Evolutionary conservation across 2,797 vertebrate genomes (phyloP).

Genomic region (Simalia tracyae): DNA sequence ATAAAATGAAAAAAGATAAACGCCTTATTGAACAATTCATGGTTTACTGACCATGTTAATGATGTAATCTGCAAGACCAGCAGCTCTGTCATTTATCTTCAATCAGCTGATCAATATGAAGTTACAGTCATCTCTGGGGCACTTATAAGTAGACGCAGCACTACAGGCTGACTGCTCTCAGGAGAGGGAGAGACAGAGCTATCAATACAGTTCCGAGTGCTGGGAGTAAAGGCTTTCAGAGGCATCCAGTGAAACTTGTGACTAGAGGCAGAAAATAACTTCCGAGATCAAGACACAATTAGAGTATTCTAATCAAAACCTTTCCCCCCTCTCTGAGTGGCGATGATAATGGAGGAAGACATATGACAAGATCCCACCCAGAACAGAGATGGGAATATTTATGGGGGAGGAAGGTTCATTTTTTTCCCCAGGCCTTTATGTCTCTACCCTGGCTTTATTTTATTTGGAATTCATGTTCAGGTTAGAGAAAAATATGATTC

Average conservation of each 20-base stretch:
- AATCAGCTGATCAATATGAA: slow-evolving; percentile 79
- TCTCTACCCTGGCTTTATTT: not conserved
- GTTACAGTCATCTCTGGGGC: slow-evolving; percentile 76
- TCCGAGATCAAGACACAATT: slow-evolving; percentile 52
- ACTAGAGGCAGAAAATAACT: slow-evolving; percentile 56
- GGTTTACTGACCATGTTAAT: slow-evolving; percentile 82
- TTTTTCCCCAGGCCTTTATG: not conserved
- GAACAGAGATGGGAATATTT: slow-evolving; percentile 5
- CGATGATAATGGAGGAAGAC: not conserved
- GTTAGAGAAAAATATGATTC: not conserved
- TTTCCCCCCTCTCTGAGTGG: not conserved
- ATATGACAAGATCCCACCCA: not conserved
- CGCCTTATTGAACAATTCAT: slow-evolving; percentile 80
- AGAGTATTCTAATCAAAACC: slow-evolving; percentile 18
- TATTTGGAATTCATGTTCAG: slow-evolving; percentile 1
- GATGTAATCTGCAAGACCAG: slow-evolving; percentile 81
- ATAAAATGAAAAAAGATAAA: slow-evolving; percentile 82
- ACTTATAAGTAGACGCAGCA: slow-evolving; percentile 63
- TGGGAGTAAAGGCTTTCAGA: slow-evolving; percentile 52
- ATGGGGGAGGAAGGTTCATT: slow-evolving; percentile 4
- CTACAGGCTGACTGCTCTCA: slow-evolving; percentile 66
- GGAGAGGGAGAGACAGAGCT: slow-evolving; percentile 62
- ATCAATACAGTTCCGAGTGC: slow-evolving; percentile 55
- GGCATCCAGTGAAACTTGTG: slow-evolving; percentile 47
- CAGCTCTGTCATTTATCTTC: slow-evolving; percentile 78